Evolutionary conservation across 2,113 vertebrate species (phyloP).

Genomic region (Nycticebus coucang): DNA sequence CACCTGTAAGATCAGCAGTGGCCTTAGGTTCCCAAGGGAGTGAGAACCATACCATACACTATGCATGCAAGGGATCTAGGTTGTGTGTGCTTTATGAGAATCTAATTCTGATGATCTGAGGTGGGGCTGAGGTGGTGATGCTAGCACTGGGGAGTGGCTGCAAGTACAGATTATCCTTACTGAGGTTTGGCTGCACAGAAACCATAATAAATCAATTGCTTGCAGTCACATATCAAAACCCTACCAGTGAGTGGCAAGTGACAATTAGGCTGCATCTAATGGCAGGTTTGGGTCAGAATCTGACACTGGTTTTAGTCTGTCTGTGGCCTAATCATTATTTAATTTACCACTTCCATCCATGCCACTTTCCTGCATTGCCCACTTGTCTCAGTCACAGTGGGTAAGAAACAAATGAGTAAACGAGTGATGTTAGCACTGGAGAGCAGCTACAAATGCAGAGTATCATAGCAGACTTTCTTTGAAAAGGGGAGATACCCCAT

Average conservation of each 20-base stretch:
- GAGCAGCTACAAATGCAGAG: too few species aligned
- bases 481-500: background rate
- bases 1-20: background rate
- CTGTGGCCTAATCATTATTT: background rate
- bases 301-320: background rate
- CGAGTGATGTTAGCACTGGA: too few species aligned
- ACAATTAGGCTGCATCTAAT: background rate
- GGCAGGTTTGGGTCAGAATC: background rate
- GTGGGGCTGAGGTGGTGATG: background rate
- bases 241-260: too few species aligned
- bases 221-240: too few species aligned
- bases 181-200: background rate
- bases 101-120: too few species aligned
- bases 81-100: too few species aligned
- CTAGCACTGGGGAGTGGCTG: background rate
- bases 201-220: background rate
- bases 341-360: background rate
- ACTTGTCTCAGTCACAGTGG: background rate
- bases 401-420: background rate
- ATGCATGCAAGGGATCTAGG: background rate
- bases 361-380: background rate
- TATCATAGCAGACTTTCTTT: background rate
- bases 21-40: background rate
- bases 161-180: background rate
- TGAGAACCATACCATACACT: background rate